Evolutionary conservation across 2,113 vertebrate species (phyloP), one percentile per base, ranked within the genome.

Genomic region (Psilopsiagon aymara): DNA sequence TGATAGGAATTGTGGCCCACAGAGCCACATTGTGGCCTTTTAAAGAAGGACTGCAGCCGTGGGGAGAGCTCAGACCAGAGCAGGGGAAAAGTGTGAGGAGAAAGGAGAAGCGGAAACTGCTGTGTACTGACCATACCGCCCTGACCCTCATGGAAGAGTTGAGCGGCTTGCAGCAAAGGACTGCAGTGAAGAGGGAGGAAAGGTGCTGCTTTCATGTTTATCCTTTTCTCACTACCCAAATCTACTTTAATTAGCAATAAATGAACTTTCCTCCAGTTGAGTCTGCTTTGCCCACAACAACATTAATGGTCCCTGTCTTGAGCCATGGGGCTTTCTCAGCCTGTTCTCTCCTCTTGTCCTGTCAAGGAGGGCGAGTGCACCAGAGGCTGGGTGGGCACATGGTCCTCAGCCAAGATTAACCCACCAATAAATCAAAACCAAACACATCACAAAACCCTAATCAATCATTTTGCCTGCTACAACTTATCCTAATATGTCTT

Each of bases 251-350:
- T 6, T 25, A 9, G 7, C 46, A 82, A 37, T 27, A 73, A 60
- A 39, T 27, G 4, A 75, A 66, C n/a, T 51, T 73, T 62, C 67
- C 60, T 35, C 31, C 19, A 14, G 46, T n/a, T 1, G 0, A 82
- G 19, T 33, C 66, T 35, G 23, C 19, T 62, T 79, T 55, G 31
- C 47, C 46, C 1, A 1, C 1, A 1, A 1, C 1, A 0, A 41
- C 14, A 57, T 24, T 19, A 39, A 49, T 0, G 52, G 31, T 11
- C 41, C 37, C 55, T 73, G 39, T 29, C 39, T 53, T 1, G 0
- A 82, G 41, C 39, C 19, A 7, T 17, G 23, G 0, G 0, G 1
- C 47, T 55, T 63, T 25, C 37, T 41, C 66, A 47, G 77, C 19
- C 43, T 25, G 2, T 47, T 49, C 69, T 74, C 28, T 33, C 28